phyloP scores from a whole-genome alignment of 2,888 invertebrate species.

The Matsumyia berberina region DNA sequence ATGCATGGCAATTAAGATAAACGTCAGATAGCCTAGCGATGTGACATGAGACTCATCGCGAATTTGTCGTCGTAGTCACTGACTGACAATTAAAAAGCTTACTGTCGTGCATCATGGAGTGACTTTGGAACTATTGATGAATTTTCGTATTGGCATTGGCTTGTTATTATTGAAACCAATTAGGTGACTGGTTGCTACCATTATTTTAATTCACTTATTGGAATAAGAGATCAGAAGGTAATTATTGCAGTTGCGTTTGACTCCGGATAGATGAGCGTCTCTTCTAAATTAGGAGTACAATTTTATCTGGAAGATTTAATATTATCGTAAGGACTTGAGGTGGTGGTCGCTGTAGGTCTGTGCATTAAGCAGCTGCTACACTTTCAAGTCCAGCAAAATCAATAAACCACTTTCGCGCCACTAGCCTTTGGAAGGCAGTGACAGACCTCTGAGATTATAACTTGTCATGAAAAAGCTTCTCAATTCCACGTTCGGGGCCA shows the following conservation, averaged over 20 bases:
- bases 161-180: not conserved
- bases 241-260: constrained; percentile 2
- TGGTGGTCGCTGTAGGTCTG: too few species aligned
- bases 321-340: too few species aligned
- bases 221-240: not conserved
- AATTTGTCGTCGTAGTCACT: constrained; percentile 8
- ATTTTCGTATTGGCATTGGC: not conserved
- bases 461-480: too few species aligned
- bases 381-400: too few species aligned
- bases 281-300: too few species aligned
- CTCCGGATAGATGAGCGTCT: too few species aligned
- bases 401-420: too few species aligned
- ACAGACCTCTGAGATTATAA: too few species aligned
- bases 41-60: constrained; percentile 5
- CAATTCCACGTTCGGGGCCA: too few species aligned
- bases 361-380: too few species aligned
- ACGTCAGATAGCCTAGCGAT: not conserved
- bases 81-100: constrained; percentile 5
- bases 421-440: too few species aligned
- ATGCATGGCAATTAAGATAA: constrained; percentile 17
- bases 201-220: not conserved
- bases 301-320: too few species aligned
- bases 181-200: not conserved
- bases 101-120: not conserved
- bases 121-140: not conserved